phyloP scores from a whole-genome alignment of 2,888 invertebrate genomes.

The Tetropium fuscum region DNA sequence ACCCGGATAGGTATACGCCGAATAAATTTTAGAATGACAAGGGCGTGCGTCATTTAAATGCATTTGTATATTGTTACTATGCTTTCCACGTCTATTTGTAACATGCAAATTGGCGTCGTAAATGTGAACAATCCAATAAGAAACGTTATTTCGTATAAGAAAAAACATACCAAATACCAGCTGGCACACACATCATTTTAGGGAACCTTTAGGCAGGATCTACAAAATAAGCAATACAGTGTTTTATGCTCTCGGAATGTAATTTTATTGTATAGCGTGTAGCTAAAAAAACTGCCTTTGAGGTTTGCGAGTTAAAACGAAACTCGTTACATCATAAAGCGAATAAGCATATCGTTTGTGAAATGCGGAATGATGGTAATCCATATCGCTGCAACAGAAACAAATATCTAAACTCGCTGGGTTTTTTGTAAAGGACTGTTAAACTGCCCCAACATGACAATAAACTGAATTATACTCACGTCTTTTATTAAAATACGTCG shows the following conservation, averaged over 20 bases:
- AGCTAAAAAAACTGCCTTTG: constrained; percentile 23
- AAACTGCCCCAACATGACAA: constrained; percentile 13
- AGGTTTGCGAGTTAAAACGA: constrained; percentile 25
- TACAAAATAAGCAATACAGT: constrained; percentile 41
- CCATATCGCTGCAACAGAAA: constrained; percentile 33
- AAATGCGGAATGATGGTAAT: constrained; percentile 31
- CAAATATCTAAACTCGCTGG: constrained; percentile 32
- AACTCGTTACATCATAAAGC: constrained; percentile 19
- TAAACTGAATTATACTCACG: no score
- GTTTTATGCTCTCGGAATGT: constrained; percentile 36
- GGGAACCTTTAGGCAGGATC: constrained; percentile 33
- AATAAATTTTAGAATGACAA: no score
- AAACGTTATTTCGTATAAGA: constrained; percentile 15
- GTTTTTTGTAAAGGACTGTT: constrained; percentile 31
- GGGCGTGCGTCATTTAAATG: not conserved
- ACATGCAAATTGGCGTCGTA: constrained; percentile 28
- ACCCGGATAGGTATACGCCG: no score
- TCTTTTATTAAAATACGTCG: no score
- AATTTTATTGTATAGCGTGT: constrained; percentile 24
- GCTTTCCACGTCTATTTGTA: constrained; percentile 32
- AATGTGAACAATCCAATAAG: constrained; percentile 38
- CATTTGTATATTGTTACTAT: constrained; percentile 1
- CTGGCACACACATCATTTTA: constrained; percentile 33
- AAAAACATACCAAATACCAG: constrained; percentile 25
- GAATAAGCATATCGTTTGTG: constrained; percentile 28